Conservation (phyloP, 2,113 vertebrate species). For the Lepisosteus osseus region DNA sequence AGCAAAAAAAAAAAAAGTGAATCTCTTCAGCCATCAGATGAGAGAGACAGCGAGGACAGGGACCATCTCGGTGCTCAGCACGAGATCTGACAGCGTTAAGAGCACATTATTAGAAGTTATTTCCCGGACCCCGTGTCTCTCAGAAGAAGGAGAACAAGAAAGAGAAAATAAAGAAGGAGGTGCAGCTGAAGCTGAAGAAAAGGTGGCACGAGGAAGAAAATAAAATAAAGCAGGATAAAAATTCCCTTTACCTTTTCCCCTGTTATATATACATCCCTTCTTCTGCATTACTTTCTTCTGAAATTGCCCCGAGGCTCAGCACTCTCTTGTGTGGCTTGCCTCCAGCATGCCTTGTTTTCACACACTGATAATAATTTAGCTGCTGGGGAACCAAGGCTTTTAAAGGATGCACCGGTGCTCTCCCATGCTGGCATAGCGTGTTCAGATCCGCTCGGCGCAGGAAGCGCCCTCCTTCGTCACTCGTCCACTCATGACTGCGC, state of each 20-base stretch:
- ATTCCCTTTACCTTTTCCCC: constrained; percentile 48
- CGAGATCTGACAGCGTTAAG: constrained; percentile 42
- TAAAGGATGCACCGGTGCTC: constrained; percentile 52
- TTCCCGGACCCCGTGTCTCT: constrained; percentile 27
- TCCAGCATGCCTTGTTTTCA: constrained; percentile 61
- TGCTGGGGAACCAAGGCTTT: constrained; percentile 58
- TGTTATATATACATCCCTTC: constrained; percentile 59
- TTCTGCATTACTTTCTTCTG: constrained; percentile 61
- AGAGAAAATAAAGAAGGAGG: constrained; percentile 13
- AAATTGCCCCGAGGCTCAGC: constrained; percentile 63
- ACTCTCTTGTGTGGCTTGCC: constrained; percentile 71
- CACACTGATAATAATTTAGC: constrained; percentile 62
- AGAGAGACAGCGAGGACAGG: constrained; percentile 19
- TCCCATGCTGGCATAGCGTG: constrained; percentile 26
- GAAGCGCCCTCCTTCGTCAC: constrained; percentile 28
- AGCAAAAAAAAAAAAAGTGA: too few relatives aligned
- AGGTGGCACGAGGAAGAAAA: constrained; percentile 23
- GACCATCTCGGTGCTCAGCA: constrained; percentile 23
- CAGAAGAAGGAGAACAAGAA: constrained; percentile 24
- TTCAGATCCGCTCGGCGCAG: constrained; percentile 3
- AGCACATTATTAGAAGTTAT: constrained; percentile 40
- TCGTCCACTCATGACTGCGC: neutral
- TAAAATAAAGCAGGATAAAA: constrained; percentile 45
- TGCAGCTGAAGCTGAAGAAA: constrained; percentile 18
- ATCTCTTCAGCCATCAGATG: neutral